Conservation (phyloP, 2,797 vertebrate genomes). For the Halcyon smyrnensis region DNA sequence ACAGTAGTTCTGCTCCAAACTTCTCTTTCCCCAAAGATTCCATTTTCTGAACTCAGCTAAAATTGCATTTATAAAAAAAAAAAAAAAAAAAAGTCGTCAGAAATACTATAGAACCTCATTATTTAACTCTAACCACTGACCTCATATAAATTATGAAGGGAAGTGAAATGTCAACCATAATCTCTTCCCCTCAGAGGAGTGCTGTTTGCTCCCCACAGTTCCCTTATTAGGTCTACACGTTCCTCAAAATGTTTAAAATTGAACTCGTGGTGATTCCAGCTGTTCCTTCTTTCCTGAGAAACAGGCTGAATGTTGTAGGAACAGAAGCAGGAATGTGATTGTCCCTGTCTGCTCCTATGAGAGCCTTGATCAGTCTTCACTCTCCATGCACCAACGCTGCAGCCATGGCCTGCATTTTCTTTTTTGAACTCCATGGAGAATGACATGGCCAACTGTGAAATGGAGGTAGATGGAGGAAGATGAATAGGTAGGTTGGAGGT, state of each 20-base stretch:
- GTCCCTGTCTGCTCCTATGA: background rate
- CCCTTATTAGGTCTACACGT: background rate
- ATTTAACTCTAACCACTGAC: background rate
- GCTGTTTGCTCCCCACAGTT: background rate
- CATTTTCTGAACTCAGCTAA: background rate
- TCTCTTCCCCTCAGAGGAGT: background rate
- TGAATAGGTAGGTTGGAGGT: background rate
- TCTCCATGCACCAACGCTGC: background rate
- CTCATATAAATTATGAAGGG: background rate
- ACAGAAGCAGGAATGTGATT: background rate
- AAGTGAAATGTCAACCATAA: background rate
- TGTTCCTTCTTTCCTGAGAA: background rate
- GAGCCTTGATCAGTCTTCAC: background rate
- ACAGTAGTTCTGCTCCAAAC: background rate
- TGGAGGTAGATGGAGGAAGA: background rate
- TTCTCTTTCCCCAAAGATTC: background rate
- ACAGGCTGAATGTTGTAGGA: background rate
- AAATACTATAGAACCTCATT: background rate
- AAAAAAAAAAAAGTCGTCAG: background rate
- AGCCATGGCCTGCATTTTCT: rapidly evolving
- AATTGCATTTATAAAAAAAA: background rate
- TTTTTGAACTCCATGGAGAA: rapidly evolving
- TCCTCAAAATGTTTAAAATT: background rate
- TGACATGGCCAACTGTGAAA: background rate
- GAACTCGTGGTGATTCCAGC: background rate